Evolutionary conservation across 2,888 invertebrate species (phyloP), one percentile per base, ranked within the genome.

Genomic region (Bibio marci): DNA sequence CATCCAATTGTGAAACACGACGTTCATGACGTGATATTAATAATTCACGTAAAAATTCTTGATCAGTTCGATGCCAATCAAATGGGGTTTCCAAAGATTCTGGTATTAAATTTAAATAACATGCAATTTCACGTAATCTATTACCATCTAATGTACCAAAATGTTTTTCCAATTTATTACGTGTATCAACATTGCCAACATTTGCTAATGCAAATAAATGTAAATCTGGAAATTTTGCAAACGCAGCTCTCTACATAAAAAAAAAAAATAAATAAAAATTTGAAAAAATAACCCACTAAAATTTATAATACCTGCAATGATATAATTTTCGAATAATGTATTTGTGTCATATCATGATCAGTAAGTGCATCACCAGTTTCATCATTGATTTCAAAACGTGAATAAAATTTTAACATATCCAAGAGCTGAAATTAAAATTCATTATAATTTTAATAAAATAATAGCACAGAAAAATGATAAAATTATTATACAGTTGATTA

Each of bases 341-440:
- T 65, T 52, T 88, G 76, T 27, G 88, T 87, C 78, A 97, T 91
- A 52, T 95, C 90, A 44, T 85, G 78, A 53, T 95, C 90, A 0
- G 83, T 86, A 48, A 97, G 67, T 0, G 94, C 86, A 57, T 94
- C 92, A 0, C 97, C 97, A 1, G 86, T 83, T 52, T 86, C 83
- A 54, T 98, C 97, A 58, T 88, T 91, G 45, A 98, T 98, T 65
- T 99, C 98, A 62, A 98, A 99, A 43, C 87, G 74, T 0, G 88
- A 79, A 61, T 98, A 99, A 57, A 97, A 95, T 55, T 90, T 90
- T 38, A 99, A 63, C 80, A 92, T 91, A 47, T 91, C 86, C 50
- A 97, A 63, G 5, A 98, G 67, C 86, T 95, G 70, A 11, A 72
- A 71, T n/a, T 17, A n/a, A n/a, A 17, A 17, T 4, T 26, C 26